Base-by-base conservation (phyloP, 1,140 invertebrate genomes). In the Hestina assimilis region DNA sequence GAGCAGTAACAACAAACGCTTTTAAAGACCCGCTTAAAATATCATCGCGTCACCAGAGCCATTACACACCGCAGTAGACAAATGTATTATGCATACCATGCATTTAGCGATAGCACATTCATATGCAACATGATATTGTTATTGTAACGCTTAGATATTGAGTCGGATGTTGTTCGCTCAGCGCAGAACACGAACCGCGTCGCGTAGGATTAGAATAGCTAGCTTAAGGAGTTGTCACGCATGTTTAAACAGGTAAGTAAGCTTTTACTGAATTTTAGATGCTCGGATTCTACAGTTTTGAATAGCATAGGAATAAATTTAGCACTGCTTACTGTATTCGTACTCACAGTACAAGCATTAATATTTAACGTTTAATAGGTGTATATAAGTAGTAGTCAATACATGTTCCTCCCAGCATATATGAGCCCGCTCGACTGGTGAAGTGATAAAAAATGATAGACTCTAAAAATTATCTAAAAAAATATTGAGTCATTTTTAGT, bases 41-140 rank as follows among this genome's bases (percentile, higher is more conserved):
- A 33, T 5, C 6, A 8, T 14, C 31, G 12, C 31, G 17, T 5
- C 5, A 7, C 8, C 31, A 4, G 12, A 11, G 24, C 4, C 24
- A 9, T 2, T 62, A 62, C 69, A 57, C 29, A 50, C 42, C 61
- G 45, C 66, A 72, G 72, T 75, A 76, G 75, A 76, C 71, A 66
- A 57, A 59, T 76, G 68, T 66, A 79, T 79, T 71, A 79, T 79
- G 73, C 73, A 79, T 76, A 46, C 31, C 29, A 61, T 68, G 67
- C 73, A 66, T 76, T 76, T 75, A 76, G 68, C 60, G 75, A 35
- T 38, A 21, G 21, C 28, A 43, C 50, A 51, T 48, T 29, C 31
- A 52, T 45, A 46, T 59, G 31, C 28, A 29, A 24, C 33, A 20
- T 43, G 45, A 50, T 55, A 56, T 41, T 61, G 52, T 61, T 50